Percentiles rank a stretch among this genome's conserved stretches.
Conservation (phyloP, 2,113 vertebrate species). For the Nansenia antarctica region DNA sequence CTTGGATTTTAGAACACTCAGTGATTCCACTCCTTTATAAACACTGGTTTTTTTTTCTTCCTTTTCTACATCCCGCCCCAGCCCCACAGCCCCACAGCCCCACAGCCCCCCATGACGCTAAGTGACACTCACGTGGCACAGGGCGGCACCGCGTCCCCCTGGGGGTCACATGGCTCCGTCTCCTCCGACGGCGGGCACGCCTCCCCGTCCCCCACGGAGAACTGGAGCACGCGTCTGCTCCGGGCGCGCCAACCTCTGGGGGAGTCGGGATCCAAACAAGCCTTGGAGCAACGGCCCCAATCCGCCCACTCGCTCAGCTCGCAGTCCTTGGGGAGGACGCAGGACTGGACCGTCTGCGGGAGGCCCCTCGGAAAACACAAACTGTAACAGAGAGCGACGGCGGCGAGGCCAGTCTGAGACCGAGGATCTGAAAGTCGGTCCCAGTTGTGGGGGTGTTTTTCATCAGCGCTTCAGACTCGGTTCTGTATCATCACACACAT, state of each 20-base stretch:
- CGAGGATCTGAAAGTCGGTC: not conserved
- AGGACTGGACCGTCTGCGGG: constrained; percentile 90
- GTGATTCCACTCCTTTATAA: too few species aligned
- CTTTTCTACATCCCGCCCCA: too few species aligned
- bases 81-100: not conserved
- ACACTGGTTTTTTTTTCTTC: too few species aligned
- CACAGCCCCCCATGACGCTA: not conserved
- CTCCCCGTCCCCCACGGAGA: constrained; percentile 79
- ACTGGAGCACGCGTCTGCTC: constrained; percentile 79
- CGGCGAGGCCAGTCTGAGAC: not conserved
- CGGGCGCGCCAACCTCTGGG: constrained; percentile 79
- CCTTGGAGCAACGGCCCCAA: constrained; percentile 88
- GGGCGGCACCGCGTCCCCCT: constrained; percentile 75
- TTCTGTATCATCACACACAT: not conserved
- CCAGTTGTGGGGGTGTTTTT: not conserved
- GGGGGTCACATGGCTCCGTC: constrained; percentile 77
- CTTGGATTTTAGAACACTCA: constrained; percentile 1
- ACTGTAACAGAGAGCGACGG: constrained; percentile 64
- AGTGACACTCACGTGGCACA: constrained; percentile 85
- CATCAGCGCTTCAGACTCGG: not conserved
- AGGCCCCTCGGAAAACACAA: constrained; percentile 86
- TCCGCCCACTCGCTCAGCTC: constrained; percentile 86
- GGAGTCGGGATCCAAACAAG: constrained; percentile 75
- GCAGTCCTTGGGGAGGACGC: constrained; percentile 88
- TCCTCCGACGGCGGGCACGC: constrained; percentile 86